These are phyloP conservation scores for Fragum fragum DNA, from an alignment of 2,888 invertebrate genomes.

Conservation along the genomic window DNA sequence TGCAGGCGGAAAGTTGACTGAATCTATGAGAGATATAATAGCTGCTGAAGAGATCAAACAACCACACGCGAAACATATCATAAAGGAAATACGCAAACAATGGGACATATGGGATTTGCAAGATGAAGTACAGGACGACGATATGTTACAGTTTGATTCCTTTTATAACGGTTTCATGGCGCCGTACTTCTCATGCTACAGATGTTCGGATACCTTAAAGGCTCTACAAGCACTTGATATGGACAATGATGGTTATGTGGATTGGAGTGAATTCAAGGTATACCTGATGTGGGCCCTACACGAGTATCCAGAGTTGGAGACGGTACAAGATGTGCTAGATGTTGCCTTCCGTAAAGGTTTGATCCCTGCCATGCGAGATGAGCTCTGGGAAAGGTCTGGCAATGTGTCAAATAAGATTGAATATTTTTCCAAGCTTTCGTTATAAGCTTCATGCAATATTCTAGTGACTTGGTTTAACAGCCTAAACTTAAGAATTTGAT, in stretches of 20 bases:
- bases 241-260: slow-evolving; percentile 30
- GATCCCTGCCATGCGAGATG: slow-evolving; percentile 45
- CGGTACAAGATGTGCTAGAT: slow-evolving; percentile 29
- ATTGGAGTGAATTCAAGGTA: slow-evolving; percentile 42
- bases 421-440: too few relatives aligned
- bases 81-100: slow-evolving; percentile 18
- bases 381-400: too few relatives aligned
- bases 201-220: slow-evolving; percentile 31
- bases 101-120: slow-evolving; percentile 42
- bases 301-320: slow-evolving; percentile 30
- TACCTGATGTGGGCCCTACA: slow-evolving; percentile 45
- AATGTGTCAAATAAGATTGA: too few relatives aligned
- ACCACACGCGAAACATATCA: slow-evolving; percentile 14
- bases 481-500: too few relatives aligned
- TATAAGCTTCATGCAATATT: too few relatives aligned
- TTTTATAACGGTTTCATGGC: slow-evolving; percentile 48
- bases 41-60: slow-evolving; percentile 3
- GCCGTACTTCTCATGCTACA: slow-evolving; percentile 42
- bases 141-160: slow-evolving; percentile 35
- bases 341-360: slow-evolving; percentile 40
- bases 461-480: too few relatives aligned
- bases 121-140: slow-evolving; percentile 33
- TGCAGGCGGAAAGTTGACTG: slow-evolving; percentile 28
- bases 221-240: slow-evolving; percentile 37
- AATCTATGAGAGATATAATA: slow-evolving; percentile 25